Evolutionary conservation across 2,888 invertebrate species (phyloP).

Genomic region (Willowsia nigromaculata): DNA sequence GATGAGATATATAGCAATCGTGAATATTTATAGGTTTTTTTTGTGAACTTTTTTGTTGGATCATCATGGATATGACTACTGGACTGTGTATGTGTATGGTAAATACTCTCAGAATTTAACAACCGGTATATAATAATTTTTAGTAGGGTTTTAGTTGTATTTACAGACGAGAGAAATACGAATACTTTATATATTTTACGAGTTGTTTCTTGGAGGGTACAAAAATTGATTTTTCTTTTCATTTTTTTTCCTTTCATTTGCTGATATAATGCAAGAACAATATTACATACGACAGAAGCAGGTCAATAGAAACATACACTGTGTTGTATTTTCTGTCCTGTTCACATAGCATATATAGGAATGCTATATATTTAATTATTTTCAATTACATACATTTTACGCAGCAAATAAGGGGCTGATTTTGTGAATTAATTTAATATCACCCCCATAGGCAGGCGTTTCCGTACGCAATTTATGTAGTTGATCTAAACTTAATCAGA

Average conservation of each 20-base stretch:
- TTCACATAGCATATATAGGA: not conserved
- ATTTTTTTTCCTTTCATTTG: conserved; percentile 10
- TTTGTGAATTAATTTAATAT: conserved; percentile 26
- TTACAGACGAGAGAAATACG: conserved; percentile 36
- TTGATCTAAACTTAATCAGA: conserved; percentile 18
- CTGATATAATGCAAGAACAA: conserved; percentile 22
- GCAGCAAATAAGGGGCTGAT: not conserved
- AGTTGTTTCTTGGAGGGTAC: conserved; percentile 63
- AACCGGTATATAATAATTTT: conserved; percentile 33
- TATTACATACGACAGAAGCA: conserved; percentile 54
- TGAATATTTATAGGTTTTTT: not conserved
- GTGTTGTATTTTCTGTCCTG: not conserved
- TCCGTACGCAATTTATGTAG: conserved; percentile 3
- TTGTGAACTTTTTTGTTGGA: conserved; percentile 15
- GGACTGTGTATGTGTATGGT: conserved; percentile 8
- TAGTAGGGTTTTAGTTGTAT: conserved; percentile 7
- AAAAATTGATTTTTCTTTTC: conserved; percentile 58
- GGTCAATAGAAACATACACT: conserved; percentile 50
- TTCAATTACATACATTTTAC: not conserved
- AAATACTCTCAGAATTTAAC: conserved; percentile 22
- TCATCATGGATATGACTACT: conserved; percentile 54
- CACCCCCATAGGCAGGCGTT: conserved; percentile 57
- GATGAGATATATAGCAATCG: conserved; percentile 20
- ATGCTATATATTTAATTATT: not conserved
- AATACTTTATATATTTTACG: conserved; percentile 49